These are phyloP conservation scores for Hypomesus transpacificus DNA, from an alignment of 2,113 vertebrate genomes.

Conservation along the genomic window DNA sequence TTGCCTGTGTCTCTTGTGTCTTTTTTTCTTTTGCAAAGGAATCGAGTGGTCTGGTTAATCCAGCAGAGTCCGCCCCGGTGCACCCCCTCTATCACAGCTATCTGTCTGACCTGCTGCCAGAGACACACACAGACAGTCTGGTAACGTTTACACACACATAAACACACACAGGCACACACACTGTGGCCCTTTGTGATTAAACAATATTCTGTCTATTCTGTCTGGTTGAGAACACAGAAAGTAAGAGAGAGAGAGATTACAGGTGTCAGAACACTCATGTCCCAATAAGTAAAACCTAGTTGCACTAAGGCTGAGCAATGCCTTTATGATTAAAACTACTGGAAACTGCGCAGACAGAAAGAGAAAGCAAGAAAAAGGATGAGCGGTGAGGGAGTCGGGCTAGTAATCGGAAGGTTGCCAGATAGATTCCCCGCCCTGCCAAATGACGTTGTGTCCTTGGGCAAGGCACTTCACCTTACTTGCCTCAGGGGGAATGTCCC, in stretches of 20 bases:
- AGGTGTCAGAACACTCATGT: slow-evolving; percentile 1
- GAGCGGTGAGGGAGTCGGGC: too few species aligned
- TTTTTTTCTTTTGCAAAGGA: slow-evolving; percentile 47
- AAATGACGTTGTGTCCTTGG: too few species aligned
- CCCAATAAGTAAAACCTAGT: neutral
- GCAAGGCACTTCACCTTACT: too few species aligned
- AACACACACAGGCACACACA: slow-evolving; percentile 8
- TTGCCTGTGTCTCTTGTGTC: neutral
- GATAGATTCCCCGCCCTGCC: too few species aligned
- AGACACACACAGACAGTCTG: slow-evolving; percentile 33
- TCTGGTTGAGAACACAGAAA: neutral
- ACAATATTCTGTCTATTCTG: neutral
- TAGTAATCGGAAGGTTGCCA: too few species aligned
- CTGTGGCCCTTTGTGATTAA: neutral
- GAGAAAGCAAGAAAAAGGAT: too few species aligned
- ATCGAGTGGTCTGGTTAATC: slow-evolving; percentile 28
- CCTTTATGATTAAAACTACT: neutral
- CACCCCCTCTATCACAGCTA: slow-evolving; percentile 23
- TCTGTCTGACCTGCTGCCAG: slow-evolving; percentile 49
- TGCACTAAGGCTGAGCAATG: neutral
- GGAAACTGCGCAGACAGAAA: neutral
- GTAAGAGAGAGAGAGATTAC: neutral
- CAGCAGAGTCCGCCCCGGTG: slow-evolving; percentile 21
- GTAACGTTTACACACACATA: slow-evolving; percentile 29
- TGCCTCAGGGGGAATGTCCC: too few species aligned